These are phyloP conservation scores for Caenorhabditis sp. DNA, from an alignment of 2,888 invertebrate species.

Conservation along the genomic window DNA sequence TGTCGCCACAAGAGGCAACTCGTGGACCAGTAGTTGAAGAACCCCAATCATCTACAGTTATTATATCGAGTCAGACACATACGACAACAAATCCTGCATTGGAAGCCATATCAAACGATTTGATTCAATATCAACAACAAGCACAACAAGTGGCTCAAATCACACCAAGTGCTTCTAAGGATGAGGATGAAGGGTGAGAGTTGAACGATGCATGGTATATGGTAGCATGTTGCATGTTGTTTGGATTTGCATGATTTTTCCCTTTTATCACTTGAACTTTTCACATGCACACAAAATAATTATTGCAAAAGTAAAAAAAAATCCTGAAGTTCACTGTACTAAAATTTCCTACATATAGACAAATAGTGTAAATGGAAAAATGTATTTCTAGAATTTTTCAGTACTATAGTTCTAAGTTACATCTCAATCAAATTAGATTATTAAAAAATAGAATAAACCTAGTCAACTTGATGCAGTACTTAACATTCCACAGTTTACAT, in stretches of 20 bases:
- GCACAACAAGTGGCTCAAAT: not conserved
- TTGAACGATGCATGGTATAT: not conserved
- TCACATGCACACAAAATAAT: too few species aligned
- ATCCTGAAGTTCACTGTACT: too few species aligned
- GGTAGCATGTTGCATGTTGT: not conserved
- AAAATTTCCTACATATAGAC: too few species aligned
- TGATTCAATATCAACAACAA: not conserved
- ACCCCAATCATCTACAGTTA: not conserved
- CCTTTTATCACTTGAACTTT: not conserved
- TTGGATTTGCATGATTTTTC: not conserved
- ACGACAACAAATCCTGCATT: slow-evolving; percentile 1
- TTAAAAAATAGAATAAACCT: too few species aligned
- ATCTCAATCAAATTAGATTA: too few species aligned
- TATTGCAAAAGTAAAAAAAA: too few species aligned
- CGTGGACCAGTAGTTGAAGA: not conserved
- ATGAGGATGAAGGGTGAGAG: slow-evolving; percentile 3
- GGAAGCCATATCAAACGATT: not conserved
- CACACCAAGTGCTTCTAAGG: not conserved
- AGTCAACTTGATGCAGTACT: too few species aligned
- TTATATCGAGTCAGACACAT: slow-evolving; percentile 3
- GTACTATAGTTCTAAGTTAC: too few species aligned
- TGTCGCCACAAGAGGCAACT: not conserved
- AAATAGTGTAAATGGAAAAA: too few species aligned
- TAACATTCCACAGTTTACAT: too few species aligned
- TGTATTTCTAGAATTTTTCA: too few species aligned